Evolutionary conservation across 1,140 invertebrate species (phyloP), one percentile per base, ranked within the genome.

Genomic region (Colletes gigas): DNA sequence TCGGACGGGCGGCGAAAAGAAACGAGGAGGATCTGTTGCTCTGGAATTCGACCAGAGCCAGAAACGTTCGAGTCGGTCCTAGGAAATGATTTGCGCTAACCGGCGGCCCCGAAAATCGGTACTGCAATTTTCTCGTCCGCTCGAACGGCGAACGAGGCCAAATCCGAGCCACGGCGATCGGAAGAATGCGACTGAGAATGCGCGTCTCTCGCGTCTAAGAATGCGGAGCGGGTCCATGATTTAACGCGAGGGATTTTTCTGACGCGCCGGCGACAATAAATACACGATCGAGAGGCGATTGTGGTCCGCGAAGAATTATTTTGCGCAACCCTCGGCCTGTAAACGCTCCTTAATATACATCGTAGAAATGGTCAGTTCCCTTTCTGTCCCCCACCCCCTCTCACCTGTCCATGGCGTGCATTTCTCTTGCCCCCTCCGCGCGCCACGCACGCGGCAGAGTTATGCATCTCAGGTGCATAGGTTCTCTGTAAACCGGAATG

Each of bases 401-500:
- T 10, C 50, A 12, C 9, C 9, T 50, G 0, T 50, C 8, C 73
- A 30, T 30, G 30, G 71, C 78, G 73, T 71, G 63, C 68, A 15
- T 82, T 66, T 82, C 79, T 47, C 79, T 73, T 59, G 78, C 65
- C 71, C 79, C 63, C 69, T 63, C 81, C 66, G 63, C 85, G 79
- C 73, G 65, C 55, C 83, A 66, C 72, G 83, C 79, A 62, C 73
- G 47, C 12, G 54, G 52, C 57, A 72, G 84, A 91, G 88, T 91
- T 90, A 91, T 91, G 89, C 88, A 88, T 90, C 89, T 90, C 89
- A 91, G 87, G 88, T 91, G 90, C 89, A 89, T 90, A 89, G 87
- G 82, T 90, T 90, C 87, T 81, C 76, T 82, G 83, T 84, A 91
- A 92, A 92, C 91, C 89, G 90, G 90, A 92, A 92, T 91, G 90